Evolutionary conservation across 1,140 invertebrate species (phyloP).

Genomic region (Cylas formicarius): DNA sequence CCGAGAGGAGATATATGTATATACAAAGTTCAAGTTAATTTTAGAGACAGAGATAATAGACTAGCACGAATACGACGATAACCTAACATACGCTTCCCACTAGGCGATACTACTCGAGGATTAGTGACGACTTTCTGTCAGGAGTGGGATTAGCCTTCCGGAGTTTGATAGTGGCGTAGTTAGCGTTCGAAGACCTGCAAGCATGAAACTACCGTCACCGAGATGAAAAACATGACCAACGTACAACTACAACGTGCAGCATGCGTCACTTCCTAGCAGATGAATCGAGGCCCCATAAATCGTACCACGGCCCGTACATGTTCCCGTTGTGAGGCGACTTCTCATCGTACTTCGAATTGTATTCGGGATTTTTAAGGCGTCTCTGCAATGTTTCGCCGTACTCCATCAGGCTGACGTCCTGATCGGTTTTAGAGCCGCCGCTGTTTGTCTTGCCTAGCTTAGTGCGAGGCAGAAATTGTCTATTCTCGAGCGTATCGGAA

Average conservation of each 20-base stretch:
- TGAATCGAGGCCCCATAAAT: constrained; percentile 66
- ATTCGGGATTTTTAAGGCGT: constrained; percentile 43
- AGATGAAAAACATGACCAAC: constrained; percentile 19
- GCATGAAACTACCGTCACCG: constrained; percentile 28
- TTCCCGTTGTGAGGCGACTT: constrained; percentile 51
- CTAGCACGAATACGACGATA: too few relatives aligned
- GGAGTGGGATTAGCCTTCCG: constrained; percentile 74
- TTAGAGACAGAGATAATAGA: too few relatives aligned
- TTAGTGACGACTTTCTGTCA: constrained; percentile 71
- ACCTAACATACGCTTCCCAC: too few relatives aligned
- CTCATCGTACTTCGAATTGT: constrained; percentile 48
- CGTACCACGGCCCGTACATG: constrained; percentile 81
- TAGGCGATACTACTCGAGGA: constrained; percentile 47
- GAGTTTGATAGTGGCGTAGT: constrained; percentile 79
- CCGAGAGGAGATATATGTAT: too few relatives aligned
- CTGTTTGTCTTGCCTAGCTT: constrained; percentile 51
- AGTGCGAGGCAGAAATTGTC: constrained; percentile 58
- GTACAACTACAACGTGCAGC: constrained; percentile 17
- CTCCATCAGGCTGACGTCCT: constrained; percentile 42
- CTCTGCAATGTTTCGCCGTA: constrained; percentile 43
- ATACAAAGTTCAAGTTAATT: too few relatives aligned
- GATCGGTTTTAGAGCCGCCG: constrained; percentile 28
- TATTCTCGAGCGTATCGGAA: constrained; percentile 48
- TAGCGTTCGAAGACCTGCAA: constrained; percentile 60
- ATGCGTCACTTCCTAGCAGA: constrained; percentile 38